Base-by-base conservation (phyloP, 2,888 invertebrate species). In the Drosophila pegasa region DNA sequence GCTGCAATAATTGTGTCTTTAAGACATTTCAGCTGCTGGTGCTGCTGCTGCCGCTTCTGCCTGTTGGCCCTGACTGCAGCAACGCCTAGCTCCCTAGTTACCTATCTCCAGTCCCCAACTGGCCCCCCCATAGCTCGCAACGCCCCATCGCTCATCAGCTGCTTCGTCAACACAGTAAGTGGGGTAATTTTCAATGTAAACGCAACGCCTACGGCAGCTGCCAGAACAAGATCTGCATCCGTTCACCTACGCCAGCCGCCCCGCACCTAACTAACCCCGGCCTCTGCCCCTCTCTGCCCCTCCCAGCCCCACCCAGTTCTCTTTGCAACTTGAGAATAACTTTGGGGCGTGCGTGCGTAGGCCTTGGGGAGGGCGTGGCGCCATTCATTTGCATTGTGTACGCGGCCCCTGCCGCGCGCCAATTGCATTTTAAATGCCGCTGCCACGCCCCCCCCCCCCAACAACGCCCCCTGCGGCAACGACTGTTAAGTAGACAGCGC, bases 101-200 rank as follows among this genome's bases (percentile, higher is more conserved):
- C 31, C 22, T n/a, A 40, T 35, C 29, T 54, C n/a, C 3, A 2
- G 3, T n/a, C 22, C 5, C 20, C 2, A 27, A 3, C 29, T 18
- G 12, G 10, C n/a, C 41, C n/a, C 41, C n/a, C 18, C 7, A 3
- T 37, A 1, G 2, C 14, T 7, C 18, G 10, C 0, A 9, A n/a
- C 27, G 22, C 27, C 51, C 35, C 48, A 12, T 41, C 51, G 50
- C 41, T 50, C 64, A 64, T 65, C 79, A 58, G 72, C 63, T 65
- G 63, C 54, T 66, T 75, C 82, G 67, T 81, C 88, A 73, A 72
- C 84, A 72, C 52, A 56, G 72, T 87, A 87, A 86, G 88, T 89
- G 87, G 89, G 89, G 88, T 86, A 89, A 86, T 86, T 86, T 87
- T 78, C 88, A 86, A 76, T 87, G 89, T 89, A 89, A 86, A 78